Percentiles rank a stretch among this genome's conserved stretches.
Conservation (phyloP, 1,140 invertebrate genomes). For the Nasonia giraulti region DNA sequence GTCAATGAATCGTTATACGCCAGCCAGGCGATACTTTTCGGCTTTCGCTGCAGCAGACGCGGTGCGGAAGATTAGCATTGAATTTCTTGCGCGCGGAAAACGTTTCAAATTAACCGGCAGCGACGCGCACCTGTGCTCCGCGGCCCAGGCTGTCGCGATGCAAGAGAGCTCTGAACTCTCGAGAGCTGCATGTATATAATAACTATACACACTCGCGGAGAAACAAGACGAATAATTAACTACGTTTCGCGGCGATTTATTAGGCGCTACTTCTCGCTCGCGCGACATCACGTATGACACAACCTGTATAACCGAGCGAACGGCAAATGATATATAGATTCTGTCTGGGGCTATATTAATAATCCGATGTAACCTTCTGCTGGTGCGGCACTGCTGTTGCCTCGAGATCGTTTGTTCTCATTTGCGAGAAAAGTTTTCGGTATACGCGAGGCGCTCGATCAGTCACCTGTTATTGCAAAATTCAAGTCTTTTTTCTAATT, state of each 20-base stretch:
- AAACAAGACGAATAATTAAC: conserved; percentile 50
- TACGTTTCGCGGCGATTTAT: conserved; percentile 44
- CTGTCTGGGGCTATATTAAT: conserved; percentile 38
- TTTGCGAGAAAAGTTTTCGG: conserved; percentile 29
- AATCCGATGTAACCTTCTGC: conserved; percentile 14
- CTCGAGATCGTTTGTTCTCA: conserved; percentile 35
- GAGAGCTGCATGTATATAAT: background rate
- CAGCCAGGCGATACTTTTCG: background rate
- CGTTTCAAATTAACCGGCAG: conserved; percentile 62
- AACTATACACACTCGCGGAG: background rate
- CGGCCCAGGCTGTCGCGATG: background rate
- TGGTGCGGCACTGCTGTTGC: background rate
- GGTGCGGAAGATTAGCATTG: conserved; percentile 55
- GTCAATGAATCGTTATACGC: background rate
- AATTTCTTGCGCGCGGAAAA: conserved; percentile 56
- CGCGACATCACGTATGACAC: conserved; percentile 16
- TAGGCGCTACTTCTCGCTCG: conserved; percentile 5
- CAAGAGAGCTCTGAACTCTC: conserved; percentile 3
- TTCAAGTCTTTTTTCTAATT: background rate
- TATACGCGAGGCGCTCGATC: background rate
- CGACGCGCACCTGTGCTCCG: conserved; percentile 46
- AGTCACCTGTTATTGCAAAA: background rate
- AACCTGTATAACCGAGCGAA: conserved; percentile 4
- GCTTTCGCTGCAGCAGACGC: too few relatives aligned
- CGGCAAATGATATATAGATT: conserved; percentile 31